These are phyloP conservation scores for Pseudococcus jackbeardsleyi DNA, from an alignment of 2,888 invertebrate species.

Conservation along the genomic window DNA sequence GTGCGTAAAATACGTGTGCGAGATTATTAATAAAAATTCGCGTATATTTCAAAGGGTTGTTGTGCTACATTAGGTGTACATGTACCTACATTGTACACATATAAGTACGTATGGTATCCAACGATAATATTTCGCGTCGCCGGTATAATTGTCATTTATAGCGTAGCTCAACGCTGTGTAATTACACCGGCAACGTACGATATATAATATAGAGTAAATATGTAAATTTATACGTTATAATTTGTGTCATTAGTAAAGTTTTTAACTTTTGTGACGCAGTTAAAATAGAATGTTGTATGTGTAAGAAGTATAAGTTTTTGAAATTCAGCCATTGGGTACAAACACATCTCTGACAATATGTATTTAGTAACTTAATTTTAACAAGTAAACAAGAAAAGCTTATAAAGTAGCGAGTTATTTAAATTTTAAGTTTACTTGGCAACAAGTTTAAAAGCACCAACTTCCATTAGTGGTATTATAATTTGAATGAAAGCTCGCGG, in stretches of 20 bases:
- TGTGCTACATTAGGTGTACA: no score
- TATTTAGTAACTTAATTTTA: conserved; percentile 59
- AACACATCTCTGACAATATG: conserved; percentile 55
- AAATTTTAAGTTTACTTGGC: conserved; percentile 61
- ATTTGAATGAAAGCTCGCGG: conserved; percentile 64
- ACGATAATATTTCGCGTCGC: conserved; percentile 15
- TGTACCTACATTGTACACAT: not conserved
- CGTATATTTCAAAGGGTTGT: conserved; percentile 21
- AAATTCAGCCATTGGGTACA: conserved; percentile 51
- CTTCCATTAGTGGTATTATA: conserved; percentile 65
- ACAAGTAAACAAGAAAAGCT: conserved; percentile 58
- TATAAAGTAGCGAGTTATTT: conserved; percentile 57
- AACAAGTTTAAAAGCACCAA: conserved; percentile 64
- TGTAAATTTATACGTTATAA: conserved; percentile 54
- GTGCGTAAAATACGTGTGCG: not conserved
- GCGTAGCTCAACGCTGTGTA: conserved; percentile 36
- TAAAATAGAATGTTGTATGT: conserved; percentile 30
- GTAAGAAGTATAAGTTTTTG: conserved; percentile 48
- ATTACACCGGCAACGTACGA: not conserved
- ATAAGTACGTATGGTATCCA: not conserved
- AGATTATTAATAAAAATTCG: conserved; percentile 10
- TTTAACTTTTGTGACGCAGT: conserved; percentile 37
- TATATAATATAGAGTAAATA: conserved; percentile 6
- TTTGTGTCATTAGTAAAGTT: conserved; percentile 50
- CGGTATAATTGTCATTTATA: conserved; percentile 49